Percentiles rank a stretch among this genome's conserved stretches.
Evolutionary conservation across 2,888 invertebrate genomes (phyloP).

Genomic region (Rhimphoctona megacephalus): DNA sequence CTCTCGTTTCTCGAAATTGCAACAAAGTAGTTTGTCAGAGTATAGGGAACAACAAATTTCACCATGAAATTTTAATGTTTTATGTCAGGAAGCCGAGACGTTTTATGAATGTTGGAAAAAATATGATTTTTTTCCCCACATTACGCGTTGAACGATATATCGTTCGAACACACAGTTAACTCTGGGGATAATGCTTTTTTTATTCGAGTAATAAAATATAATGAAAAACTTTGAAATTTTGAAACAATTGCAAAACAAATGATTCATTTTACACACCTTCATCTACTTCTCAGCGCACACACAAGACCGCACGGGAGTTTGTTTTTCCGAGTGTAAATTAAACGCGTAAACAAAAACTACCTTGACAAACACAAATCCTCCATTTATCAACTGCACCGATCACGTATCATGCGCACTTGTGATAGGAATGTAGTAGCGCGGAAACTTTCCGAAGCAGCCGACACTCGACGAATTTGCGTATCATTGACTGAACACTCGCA

Average conservation of each 20-base stretch:
- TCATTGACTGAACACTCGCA: background rate
- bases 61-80: conserved; percentile 16
- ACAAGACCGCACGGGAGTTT: conserved; percentile 80
- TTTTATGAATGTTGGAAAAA: conserved; percentile 6
- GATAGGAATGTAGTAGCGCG: conserved; percentile 74
- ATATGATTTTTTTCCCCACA: conserved; percentile 16
- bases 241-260: conserved; percentile 33
- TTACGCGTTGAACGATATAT: conserved; percentile 16
- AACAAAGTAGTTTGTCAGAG: conserved; percentile 3
- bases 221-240: conserved; percentile 6
- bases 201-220: background rate
- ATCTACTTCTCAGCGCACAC: conserved; percentile 87
- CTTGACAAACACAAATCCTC: conserved; percentile 89
- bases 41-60: conserved; percentile 6
- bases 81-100: conserved; percentile 27
- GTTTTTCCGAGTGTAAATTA: conserved; percentile 82
- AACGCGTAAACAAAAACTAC: conserved; percentile 89
- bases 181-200: conserved; percentile 26
- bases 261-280: conserved; percentile 86
- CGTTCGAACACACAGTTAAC: conserved; percentile 30
- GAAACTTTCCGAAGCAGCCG: conserved; percentile 76
- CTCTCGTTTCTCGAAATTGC: background rate
- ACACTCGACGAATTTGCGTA: conserved; percentile 44
- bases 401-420: conserved; percentile 74
- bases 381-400: conserved; percentile 89